A percentile compares a stretch with the other conserved stretches of the same genome.
Conservation (phyloP, 2,797 vertebrate species). For the Leucoraja ocellata region DNA sequence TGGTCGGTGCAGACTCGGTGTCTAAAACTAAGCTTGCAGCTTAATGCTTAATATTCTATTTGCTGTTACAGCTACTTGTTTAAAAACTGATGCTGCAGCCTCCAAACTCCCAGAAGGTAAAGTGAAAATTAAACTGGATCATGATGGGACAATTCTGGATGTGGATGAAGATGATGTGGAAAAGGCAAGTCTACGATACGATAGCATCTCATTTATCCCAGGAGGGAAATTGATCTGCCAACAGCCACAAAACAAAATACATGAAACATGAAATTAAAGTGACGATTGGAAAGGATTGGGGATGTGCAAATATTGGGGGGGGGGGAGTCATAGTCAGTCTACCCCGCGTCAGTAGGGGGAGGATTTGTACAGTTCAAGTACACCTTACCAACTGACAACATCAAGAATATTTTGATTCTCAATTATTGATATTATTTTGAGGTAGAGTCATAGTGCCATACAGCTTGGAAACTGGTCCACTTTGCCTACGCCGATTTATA, state of each 20-base stretch:
- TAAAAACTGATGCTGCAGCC: constrained; percentile 59
- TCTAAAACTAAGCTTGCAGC: neutral
- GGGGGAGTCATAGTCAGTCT: too few species aligned
- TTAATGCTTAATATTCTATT: neutral
- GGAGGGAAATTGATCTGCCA: too few species aligned
- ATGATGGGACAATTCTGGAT: constrained; percentile 77
- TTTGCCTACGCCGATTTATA: too few species aligned
- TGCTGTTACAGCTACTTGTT: constrained; percentile 67
- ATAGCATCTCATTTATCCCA: too few species aligned
- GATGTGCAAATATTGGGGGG: too few species aligned
- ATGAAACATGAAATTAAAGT: too few species aligned
- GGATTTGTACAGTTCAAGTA: too few species aligned
- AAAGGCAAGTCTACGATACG: constrained; percentile 64
- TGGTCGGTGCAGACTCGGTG: too few species aligned
- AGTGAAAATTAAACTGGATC: constrained; percentile 81
- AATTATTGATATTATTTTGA: neutral
- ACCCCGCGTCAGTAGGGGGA: too few species aligned
- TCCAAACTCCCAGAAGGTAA: constrained; percentile 77
- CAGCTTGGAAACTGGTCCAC: too few species aligned
- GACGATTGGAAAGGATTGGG: too few species aligned
- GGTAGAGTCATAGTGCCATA: neutral
- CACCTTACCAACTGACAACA: neutral
- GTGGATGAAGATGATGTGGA: constrained; percentile 92
- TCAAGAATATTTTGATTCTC: neutral
- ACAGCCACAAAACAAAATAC: too few species aligned